Conservation (phyloP, 2,888 invertebrate genomes). For the Drosophila rellima region DNA sequence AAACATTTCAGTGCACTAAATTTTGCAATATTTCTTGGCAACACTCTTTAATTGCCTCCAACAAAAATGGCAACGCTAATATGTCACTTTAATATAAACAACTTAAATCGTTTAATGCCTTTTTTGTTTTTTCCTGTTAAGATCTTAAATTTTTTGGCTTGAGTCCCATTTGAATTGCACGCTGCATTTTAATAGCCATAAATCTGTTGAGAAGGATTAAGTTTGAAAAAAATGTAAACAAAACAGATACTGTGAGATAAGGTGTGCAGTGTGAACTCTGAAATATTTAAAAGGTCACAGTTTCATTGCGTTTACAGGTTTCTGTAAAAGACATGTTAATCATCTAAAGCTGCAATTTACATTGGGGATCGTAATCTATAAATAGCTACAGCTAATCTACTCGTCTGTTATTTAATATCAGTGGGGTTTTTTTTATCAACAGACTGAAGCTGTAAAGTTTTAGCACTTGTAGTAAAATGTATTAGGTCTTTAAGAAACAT, state of each 20-base stretch:
- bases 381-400: too few relatives aligned
- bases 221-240: neutral
- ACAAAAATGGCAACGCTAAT: conserved; percentile 31
- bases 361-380: too few relatives aligned
- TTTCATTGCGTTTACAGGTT: neutral
- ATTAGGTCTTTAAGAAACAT: too few relatives aligned
- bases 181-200: conserved; percentile 22
- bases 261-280: neutral
- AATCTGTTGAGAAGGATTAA: conserved; percentile 20
- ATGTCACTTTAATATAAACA: conserved; percentile 13
- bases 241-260: neutral
- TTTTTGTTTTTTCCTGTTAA: neutral
- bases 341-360: too few relatives aligned
- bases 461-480: too few relatives aligned
- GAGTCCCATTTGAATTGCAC: conserved; percentile 6
- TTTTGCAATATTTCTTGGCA: conserved; percentile 26
- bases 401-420: too few relatives aligned
- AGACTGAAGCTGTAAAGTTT: too few relatives aligned
- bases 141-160: conserved; percentile 10
- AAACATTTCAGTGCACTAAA: conserved; percentile 18
- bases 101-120: neutral
- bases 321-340: too few relatives aligned
- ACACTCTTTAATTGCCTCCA: conserved; percentile 25
- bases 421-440: neutral
- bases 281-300: neutral